Evolutionary conservation across 1,140 invertebrate genomes (phyloP).

Genomic region (Penaeus indicus): DNA sequence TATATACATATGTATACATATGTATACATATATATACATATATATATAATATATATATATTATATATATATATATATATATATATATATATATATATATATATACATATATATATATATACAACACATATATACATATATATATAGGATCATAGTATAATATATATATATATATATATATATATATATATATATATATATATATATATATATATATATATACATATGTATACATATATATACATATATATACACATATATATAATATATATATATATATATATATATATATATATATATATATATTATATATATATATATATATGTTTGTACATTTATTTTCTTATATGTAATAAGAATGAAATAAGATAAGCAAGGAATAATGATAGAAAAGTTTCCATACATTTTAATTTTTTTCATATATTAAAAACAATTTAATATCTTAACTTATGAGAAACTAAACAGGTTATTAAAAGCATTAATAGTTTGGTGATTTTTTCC

Average conservation of each 20-base stretch:
- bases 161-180: neutral
- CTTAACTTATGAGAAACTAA: too few species aligned
- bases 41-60: neutral
- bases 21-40: neutral
- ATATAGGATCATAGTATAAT: too few species aligned
- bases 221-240: too few species aligned
- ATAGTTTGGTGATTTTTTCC: too few species aligned
- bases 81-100: neutral
- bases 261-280: neutral
- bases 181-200: neutral
- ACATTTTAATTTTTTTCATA: too few species aligned
- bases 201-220: neutral
- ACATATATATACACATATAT: neutral
- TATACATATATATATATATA: neutral
- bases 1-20: neutral
- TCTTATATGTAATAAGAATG: too few species aligned
- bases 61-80: neutral
- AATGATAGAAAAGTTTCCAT: too few species aligned
- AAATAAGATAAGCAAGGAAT: too few species aligned
- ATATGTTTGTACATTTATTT: too few species aligned
- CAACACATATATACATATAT: neutral
- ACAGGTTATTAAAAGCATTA: too few species aligned
- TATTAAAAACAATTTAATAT: too few species aligned
- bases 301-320: neutral
- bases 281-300: too few species aligned